These are phyloP conservation scores for Poecile atricapillus DNA, from an alignment of 2,113 vertebrate genomes.

Conservation along the genomic window DNA sequence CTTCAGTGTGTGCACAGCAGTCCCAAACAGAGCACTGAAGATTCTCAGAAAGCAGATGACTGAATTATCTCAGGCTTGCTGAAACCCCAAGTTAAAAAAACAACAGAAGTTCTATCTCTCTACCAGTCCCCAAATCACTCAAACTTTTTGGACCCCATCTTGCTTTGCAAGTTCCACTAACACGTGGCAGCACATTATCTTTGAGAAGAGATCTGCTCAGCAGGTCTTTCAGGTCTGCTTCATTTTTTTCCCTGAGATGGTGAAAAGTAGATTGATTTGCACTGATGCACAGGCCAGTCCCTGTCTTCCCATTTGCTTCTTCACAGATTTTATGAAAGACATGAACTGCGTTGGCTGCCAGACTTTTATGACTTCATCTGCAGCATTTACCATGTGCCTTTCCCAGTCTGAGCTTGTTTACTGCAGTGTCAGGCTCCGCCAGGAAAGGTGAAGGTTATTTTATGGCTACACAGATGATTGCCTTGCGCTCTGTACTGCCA, in stretches of 20 bases:
- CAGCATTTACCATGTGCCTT: slow-evolving; percentile 15
- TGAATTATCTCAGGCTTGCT: neutral
- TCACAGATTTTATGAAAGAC: slow-evolving; percentile 69
- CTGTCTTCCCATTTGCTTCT: slow-evolving; percentile 49
- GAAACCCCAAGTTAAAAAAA: neutral
- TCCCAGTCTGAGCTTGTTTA: slow-evolving; percentile 58
- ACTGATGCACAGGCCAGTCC: slow-evolving; percentile 4
- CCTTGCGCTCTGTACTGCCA: slow-evolving; percentile 16
- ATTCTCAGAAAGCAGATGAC: neutral
- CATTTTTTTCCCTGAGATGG: neutral
- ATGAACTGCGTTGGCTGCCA: slow-evolving; percentile 42
- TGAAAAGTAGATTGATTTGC: slow-evolving; percentile 43
- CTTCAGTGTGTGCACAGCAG: neutral
- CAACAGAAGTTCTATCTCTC: neutral
- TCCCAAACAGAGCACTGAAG: neutral
- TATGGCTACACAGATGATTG: slow-evolving; percentile 45
- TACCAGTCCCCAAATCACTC: neutral
- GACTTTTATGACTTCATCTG: slow-evolving; percentile 68
- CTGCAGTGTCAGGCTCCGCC: slow-evolving; percentile 27
- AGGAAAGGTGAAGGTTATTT: slow-evolving; percentile 69
- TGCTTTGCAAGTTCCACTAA: neutral
- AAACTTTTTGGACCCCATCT: neutral
- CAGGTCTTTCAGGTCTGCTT: neutral
- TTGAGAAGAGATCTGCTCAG: neutral
- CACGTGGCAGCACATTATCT: neutral